Conservation (phyloP, 2,797 vertebrate genomes). For the Hypotaenidia philippensis region DNA sequence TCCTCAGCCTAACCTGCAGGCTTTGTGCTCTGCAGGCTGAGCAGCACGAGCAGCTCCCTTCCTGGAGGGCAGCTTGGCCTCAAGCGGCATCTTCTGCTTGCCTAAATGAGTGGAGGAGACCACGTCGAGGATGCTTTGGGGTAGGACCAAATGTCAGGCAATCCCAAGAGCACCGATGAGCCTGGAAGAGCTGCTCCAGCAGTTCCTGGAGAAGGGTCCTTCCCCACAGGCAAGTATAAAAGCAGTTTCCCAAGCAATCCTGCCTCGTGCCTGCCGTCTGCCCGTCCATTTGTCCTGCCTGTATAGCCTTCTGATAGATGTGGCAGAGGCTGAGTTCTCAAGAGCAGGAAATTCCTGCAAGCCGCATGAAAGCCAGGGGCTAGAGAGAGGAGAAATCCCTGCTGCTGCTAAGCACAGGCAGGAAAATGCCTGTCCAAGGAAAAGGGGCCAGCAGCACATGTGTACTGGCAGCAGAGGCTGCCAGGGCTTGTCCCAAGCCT, state of each 20-base stretch:
- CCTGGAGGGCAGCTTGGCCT: neutral
- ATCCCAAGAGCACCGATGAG: neutral
- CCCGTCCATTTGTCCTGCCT: neutral
- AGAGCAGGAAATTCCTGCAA: neutral
- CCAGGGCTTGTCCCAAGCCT: neutral
- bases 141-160: neutral
- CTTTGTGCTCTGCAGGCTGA: neutral
- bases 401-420: neutral
- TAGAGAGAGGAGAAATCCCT: neutral
- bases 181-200: neutral
- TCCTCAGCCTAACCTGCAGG: neutral
- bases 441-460: accelerated
- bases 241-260: neutral
- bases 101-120: neutral
- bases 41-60: neutral
- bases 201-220: neutral
- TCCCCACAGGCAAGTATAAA: neutral
- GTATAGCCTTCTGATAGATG: neutral
- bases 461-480: neutral
- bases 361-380: neutral
- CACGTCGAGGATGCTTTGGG: neutral
- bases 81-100: neutral
- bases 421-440: neutral
- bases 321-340: accelerated
- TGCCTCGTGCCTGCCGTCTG: accelerated